Evolutionary conservation across 2,797 vertebrate species (phyloP), one percentile per base, ranked within the genome.

Genomic region (Nothura maculosa): DNA sequence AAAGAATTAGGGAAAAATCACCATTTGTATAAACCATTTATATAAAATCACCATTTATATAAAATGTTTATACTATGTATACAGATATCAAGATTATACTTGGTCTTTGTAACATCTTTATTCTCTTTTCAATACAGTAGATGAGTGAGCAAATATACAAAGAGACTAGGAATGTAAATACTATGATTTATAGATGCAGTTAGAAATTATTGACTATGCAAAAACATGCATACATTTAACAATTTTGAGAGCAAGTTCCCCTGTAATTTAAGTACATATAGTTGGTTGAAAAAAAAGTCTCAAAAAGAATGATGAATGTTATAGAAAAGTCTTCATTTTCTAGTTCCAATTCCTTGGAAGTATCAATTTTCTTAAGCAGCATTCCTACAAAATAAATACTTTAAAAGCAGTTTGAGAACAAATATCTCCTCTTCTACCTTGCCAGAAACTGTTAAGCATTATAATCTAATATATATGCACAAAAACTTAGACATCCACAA

Each of bases 191-290:
- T 36, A 50, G n/a, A 25, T 72, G 45, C 27, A 83, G 43, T 79
- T 88, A 83, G 68, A 89, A 91, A 87, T 66, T 30, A 67, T 50
- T 78, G 75, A 76, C 22, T 6, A 50, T 55, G 45, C 58, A 87
- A 90, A 34, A 89, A 68, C 10, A 69, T 13, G 82, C 7, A 38
- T 3, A 34, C 4, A 42, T 70, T 87, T 52, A 89, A 81, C 6
- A 79, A 25, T n/a, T 83, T 16, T 67, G 36, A 87, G 14, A 22
- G 50, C 9, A 85, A 69, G 50, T 81, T 64, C 48, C 80, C 50
- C 12, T 77, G 17, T 78, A 19, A 72, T 66, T 20, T 30, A 68
- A 90, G 54, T 47, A 34, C 30, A 17, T 11, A 60, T 20, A 88
- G 55, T 27, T 67, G 60, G 5, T 21, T 60, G 32, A 78, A 89